Conservation (phyloP, 2,113 vertebrate genomes). For the Rhinoderma darwinii region DNA sequence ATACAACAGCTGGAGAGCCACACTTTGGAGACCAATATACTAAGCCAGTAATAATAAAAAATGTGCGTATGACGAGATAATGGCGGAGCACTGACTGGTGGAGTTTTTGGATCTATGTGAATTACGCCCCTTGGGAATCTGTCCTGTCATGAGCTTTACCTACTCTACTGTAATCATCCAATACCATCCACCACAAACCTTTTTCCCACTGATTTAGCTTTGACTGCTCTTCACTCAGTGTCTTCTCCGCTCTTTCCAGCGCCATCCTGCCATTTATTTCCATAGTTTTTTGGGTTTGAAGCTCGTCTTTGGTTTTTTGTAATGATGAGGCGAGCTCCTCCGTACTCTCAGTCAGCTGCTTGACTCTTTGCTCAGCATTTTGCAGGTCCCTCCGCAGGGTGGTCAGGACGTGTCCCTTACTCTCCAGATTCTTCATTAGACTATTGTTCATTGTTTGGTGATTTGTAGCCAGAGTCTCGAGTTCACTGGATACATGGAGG, state of each 20-base stretch:
- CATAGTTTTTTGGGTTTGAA: not conserved
- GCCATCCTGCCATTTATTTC: not conserved
- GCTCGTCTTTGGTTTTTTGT: not conserved
- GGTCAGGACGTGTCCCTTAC: not conserved
- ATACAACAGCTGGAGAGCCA: too few relatives aligned
- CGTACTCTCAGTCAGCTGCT: not conserved
- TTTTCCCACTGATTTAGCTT: not conserved
- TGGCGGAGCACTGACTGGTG: too few relatives aligned
- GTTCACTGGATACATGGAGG: not conserved
- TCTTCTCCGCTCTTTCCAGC: not conserved
- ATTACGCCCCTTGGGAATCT: too few relatives aligned
- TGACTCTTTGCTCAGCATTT: not conserved
- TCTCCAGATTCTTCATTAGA: not conserved
- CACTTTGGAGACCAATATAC: too few relatives aligned
- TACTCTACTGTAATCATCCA: too few relatives aligned
- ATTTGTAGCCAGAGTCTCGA: not conserved
- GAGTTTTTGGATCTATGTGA: too few relatives aligned
- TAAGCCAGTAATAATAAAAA: too few relatives aligned
- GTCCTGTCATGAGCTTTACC: too few relatives aligned
- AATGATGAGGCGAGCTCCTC: not conserved
- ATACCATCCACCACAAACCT: not conserved
- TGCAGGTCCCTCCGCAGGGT: not conserved
- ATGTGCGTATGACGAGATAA: too few relatives aligned
- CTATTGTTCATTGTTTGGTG: not conserved
- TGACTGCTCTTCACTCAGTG: not conserved